Evolutionary conservation across 92 coral and sea anemone species (phyloP), one percentile per base, ranked within the genome.

Genomic region (Phymanthus crucifer): DNA sequence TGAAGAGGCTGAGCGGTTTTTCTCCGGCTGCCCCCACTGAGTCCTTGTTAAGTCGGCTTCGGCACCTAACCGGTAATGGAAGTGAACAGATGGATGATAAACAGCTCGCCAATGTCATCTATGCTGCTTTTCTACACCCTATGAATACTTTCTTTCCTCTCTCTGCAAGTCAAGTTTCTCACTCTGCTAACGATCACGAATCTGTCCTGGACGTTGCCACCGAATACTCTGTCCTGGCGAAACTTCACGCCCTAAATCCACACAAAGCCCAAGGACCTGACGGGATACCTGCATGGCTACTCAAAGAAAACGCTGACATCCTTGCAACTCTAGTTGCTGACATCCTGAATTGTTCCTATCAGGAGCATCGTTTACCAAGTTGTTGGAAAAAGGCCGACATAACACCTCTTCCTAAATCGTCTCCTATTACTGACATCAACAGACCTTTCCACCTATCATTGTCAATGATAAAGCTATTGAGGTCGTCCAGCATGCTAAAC

Each of bases 1-100:
- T 84, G 29, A 78, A 84, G 70, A 34, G 66, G 40, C 56, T 78
- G 23, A 52, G 88, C n/a, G 83, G 83, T 65, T 32, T 83, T 35
- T 74, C 83, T 40, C 68, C 72, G n/a, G 17, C 79, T 4, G 57
- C 19, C 16, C 43, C 36, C 24, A 32, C 0, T 16, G 72, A 67
- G 4, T 36, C 72, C 72, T 36, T 67, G 72, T 32, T 52, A 45
- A 17, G 16, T 45, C n/a, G n/a, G n/a, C 50, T 45, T 45, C 50
- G 1, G 8, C 50, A 45, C 50, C 8, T 45, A 10, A 17, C 16
- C 16, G 50, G 16, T 17, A 45, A 1, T 45, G 50, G 16, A 17
- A 17, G 50, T 45, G 50, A 45, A 45, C 12, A 10, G 8, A 8
- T 45, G 8, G 16, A 45, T 0, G 50, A 45, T 17, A 8, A 0